Conservation (phyloP, 2,888 invertebrate genomes). For the Lithophane leautieri region DNA sequence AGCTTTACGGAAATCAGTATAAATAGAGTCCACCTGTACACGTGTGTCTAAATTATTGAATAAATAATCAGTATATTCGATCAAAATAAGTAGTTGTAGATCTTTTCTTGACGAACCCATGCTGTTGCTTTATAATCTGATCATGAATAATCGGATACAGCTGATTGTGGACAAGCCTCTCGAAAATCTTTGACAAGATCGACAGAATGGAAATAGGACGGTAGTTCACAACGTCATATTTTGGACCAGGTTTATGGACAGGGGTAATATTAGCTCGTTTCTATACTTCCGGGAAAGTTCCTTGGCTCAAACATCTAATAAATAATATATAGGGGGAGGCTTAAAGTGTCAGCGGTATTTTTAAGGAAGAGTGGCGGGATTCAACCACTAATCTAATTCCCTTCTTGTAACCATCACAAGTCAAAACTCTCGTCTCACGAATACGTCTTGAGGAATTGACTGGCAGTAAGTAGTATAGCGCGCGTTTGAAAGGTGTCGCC, state of each 20-base stretch:
- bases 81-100: background rate
- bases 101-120: background rate
- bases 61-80: background rate
- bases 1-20: no score
- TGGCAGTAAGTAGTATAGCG: conserved; percentile 42
- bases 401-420: background rate
- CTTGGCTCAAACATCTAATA: background rate
- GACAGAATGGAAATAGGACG: no score
- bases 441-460: conserved; percentile 53
- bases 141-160: background rate
- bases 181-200: no score
- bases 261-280: background rate
- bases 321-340: no score
- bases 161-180: background rate
- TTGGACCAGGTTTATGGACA: background rate
- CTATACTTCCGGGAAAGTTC: background rate
- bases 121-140: background rate
- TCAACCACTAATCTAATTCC: background rate
- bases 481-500: conserved; percentile 58
- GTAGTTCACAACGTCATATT: background rate
- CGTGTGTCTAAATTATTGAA: conserved; percentile 1
- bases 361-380: no score
- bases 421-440: background rate
- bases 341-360: no score
- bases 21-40: background rate